A percentile compares a stretch with the other conserved stretches of the same genome.
phyloP scores from a whole-genome alignment of 2,888 invertebrate species.

The Quadriops clusia region DNA sequence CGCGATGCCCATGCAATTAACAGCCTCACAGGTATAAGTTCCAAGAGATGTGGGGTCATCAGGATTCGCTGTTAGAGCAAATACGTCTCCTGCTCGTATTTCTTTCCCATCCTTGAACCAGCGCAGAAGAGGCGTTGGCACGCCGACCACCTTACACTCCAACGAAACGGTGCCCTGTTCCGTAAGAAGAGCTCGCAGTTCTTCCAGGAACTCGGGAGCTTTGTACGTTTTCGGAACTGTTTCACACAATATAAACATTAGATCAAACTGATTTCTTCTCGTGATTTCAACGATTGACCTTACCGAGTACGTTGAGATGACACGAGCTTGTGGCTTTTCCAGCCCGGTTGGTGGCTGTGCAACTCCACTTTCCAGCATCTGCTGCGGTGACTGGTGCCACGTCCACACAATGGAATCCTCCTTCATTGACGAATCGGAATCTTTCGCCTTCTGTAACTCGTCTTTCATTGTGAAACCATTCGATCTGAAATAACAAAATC shows the following conservation, averaged over 20 bases:
- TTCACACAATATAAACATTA: no score
- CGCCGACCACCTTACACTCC: slow-evolving; percentile 84
- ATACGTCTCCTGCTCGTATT: slow-evolving; percentile 82
- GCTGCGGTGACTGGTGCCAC: slow-evolving; percentile 69
- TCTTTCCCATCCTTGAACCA: slow-evolving; percentile 80
- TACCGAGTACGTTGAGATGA: slow-evolving; percentile 66
- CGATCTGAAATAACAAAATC: slow-evolving; percentile 56
- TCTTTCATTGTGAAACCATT: slow-evolving; percentile 78
- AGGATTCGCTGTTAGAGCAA: slow-evolving; percentile 72
- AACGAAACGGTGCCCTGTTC: slow-evolving; percentile 82
- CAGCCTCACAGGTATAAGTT: slow-evolving; percentile 77
- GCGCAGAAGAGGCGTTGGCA: slow-evolving; percentile 60
- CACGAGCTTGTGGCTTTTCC: slow-evolving; percentile 68
- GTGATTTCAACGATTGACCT: slow-evolving; percentile 12
- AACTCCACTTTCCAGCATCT: slow-evolving; percentile 77
- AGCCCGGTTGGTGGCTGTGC: slow-evolving; percentile 64
- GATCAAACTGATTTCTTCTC: background rate
- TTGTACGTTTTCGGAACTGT: slow-evolving; percentile 81
- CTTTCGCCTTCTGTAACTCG: slow-evolving; percentile 63
- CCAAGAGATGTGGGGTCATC: slow-evolving; percentile 79
- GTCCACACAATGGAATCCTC: slow-evolving; percentile 77
- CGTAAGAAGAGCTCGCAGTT: slow-evolving; percentile 68
- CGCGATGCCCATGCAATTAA: slow-evolving; percentile 78
- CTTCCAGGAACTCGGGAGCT: slow-evolving; percentile 76
- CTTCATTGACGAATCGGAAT: slow-evolving; percentile 66